These are phyloP conservation scores for Odontesthes bonariensis DNA, from an alignment of 2,113 vertebrate genomes.

Conservation along the genomic window DNA sequence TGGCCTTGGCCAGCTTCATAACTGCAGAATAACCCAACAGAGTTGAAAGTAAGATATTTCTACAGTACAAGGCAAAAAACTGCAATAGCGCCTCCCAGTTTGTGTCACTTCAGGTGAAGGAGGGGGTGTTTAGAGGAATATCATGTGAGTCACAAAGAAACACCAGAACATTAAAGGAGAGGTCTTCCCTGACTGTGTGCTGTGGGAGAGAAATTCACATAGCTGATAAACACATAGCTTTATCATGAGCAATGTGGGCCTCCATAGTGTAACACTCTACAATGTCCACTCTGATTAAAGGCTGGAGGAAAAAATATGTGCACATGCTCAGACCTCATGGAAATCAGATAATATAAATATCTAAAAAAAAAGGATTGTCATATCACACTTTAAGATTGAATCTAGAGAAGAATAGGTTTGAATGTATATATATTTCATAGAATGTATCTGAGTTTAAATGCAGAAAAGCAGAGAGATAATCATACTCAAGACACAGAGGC, in stretches of 20 bases:
- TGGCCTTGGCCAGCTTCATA: too few species aligned
- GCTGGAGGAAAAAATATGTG: neutral
- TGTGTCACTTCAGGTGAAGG: slow-evolving; percentile 53
- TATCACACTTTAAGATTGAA: too few species aligned
- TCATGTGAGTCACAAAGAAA: slow-evolving; percentile 32
- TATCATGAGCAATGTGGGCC: slow-evolving; percentile 18
- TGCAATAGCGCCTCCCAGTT: slow-evolving; percentile 55
- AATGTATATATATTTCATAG: too few species aligned
- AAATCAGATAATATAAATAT: too few species aligned
- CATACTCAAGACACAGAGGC: neutral
- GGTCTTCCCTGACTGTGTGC: slow-evolving; percentile 11
- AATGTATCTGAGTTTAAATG: neutral
- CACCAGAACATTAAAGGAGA: slow-evolving; percentile 26
- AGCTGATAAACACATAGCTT: slow-evolving; percentile 22
- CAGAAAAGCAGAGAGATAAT: neutral
- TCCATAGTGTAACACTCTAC: slow-evolving; percentile 3
- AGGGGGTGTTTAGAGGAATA: slow-evolving; percentile 31
- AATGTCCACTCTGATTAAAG: too few species aligned
- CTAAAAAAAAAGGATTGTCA: too few species aligned
- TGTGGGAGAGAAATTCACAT: slow-evolving; percentile 3
- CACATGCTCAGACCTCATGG: neutral
- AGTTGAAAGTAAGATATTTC: slow-evolving; percentile 49
- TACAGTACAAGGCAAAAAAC: slow-evolving; percentile 35
- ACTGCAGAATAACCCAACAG: neutral
- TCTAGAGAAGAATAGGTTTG: too few species aligned